A percentile compares a stretch with the other conserved stretches of the same genome.
These are phyloP conservation scores for Pollenia amentaria DNA, from an alignment of 2,888 invertebrate species.

Conservation along the genomic window DNA sequence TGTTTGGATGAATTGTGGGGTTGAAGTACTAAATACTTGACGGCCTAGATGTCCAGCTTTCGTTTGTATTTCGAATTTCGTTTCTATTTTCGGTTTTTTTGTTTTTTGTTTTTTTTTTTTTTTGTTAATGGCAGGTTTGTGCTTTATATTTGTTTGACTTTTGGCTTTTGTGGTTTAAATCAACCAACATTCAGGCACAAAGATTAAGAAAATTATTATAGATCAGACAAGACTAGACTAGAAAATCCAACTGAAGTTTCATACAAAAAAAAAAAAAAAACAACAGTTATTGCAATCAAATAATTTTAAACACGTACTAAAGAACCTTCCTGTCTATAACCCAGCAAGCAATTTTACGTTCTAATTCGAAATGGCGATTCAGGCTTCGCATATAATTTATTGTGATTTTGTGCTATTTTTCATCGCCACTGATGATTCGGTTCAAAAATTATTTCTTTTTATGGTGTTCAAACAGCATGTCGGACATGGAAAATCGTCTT, in stretches of 20 bases:
- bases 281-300: slow-evolving; percentile 65
- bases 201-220: slow-evolving; percentile 68
- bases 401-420: too few relatives aligned
- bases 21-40: background rate
- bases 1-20: slow-evolving; percentile 18
- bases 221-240: slow-evolving; percentile 44
- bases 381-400: too few relatives aligned
- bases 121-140: slow-evolving; percentile 29
- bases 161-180: slow-evolving; percentile 59
- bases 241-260: slow-evolving; percentile 9
- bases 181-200: slow-evolving; percentile 28
- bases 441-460: too few relatives aligned
- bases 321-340: slow-evolving; percentile 13
- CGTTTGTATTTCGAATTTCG: slow-evolving; percentile 21
- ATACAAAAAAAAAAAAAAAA: slow-evolving; percentile 32
- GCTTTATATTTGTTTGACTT: slow-evolving; percentile 67
- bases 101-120: background rate
- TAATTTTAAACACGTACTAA: slow-evolving; percentile 72
- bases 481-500: too few relatives aligned
- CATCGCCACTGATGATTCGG: too few relatives aligned
- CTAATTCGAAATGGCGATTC: too few relatives aligned
- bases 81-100: background rate
- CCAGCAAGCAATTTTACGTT: slow-evolving; percentile 9
- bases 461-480: too few relatives aligned
- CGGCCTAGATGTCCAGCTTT: slow-evolving; percentile 17